Evolutionary conservation across 1,140 invertebrate genomes (phyloP).

Genomic region (Xylocopa sonorina): DNA sequence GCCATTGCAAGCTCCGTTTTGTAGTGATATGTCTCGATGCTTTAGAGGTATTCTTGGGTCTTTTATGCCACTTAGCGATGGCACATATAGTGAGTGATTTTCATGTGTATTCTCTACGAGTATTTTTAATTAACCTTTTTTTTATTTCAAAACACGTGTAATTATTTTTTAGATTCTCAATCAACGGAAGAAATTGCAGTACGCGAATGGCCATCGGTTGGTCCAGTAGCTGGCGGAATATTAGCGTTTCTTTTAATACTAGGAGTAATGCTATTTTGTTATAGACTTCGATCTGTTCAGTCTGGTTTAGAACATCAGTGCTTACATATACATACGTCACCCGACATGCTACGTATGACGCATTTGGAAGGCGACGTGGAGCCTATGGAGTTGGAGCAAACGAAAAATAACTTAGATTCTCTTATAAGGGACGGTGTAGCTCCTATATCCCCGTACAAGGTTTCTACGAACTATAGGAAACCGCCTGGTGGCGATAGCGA

Average conservation of each 20-base stretch:
- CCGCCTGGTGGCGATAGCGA: conserved; percentile 93
- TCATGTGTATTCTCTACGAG: not conserved
- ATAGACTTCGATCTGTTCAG: conserved; percentile 81
- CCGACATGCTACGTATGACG: conserved; percentile 78
- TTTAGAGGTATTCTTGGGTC: conserved; percentile 93
- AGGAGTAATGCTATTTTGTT: conserved; percentile 85
- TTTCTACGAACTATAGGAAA: conserved; percentile 90
- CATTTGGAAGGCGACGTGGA: conserved; percentile 76
- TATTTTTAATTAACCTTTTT: not conserved
- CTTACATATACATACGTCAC: conserved; percentile 76
- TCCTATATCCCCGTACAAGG: conserved; percentile 93
- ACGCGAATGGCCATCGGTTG: conserved; percentile 84
- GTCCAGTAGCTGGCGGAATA: conserved; percentile 86
- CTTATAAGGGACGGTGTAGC: conserved; percentile 83
- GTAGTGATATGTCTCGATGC: conserved; percentile 89
- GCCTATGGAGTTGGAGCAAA: conserved; percentile 75
- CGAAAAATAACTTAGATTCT: conserved; percentile 83
- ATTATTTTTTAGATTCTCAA: conserved; percentile 76
- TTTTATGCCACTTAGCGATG: conserved; percentile 90
- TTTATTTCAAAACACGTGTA: not conserved
- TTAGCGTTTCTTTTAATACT: conserved; percentile 85
- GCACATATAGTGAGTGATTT: conserved; percentile 82
- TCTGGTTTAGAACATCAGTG: conserved; percentile 79
- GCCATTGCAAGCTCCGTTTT: conserved; percentile 87
- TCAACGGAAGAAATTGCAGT: conserved; percentile 78